A percentile compares a stretch with the other conserved stretches of the same genome.
Evolutionary conservation across 2,888 invertebrate genomes (phyloP).

Genomic region (Adelphocoris suturalis): DNA sequence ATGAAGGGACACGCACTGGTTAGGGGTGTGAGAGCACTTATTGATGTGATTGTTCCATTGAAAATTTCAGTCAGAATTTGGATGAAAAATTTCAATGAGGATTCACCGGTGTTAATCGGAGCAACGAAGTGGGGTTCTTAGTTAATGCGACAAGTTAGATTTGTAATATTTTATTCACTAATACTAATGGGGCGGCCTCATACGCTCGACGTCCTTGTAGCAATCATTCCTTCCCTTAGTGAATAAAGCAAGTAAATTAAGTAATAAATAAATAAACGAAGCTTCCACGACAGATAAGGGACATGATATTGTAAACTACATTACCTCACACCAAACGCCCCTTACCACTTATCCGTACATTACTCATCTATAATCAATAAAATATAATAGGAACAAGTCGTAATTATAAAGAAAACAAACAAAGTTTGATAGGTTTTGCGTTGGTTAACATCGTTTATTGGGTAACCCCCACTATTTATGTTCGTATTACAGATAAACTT

Average conservation of each 20-base stretch:
- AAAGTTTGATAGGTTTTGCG: constrained; percentile 41
- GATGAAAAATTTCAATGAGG: no score
- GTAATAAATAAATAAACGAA: constrained; percentile 15
- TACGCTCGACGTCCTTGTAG: not conserved
- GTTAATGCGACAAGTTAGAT: not conserved
- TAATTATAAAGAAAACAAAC: constrained; percentile 59
- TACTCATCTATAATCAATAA: constrained; percentile 58
- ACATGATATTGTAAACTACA: not conserved
- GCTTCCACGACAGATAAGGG: constrained; percentile 14
- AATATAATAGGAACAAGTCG: constrained; percentile 66
- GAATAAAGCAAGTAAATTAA: not conserved
- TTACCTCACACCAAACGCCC: constrained; percentile 11
- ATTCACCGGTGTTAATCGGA: no score
- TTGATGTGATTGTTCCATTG: no score
- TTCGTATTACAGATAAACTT: constrained; percentile 23
- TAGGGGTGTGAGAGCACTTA: no score
- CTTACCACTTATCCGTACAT: constrained; percentile 43
- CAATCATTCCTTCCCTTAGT: not conserved
- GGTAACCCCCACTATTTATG: constrained; percentile 33
- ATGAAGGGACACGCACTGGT: no score
- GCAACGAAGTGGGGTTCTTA: no score
- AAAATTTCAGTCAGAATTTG: no score
- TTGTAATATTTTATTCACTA: not conserved
- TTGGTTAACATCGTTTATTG: constrained; percentile 65
- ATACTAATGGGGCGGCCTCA: not conserved